Percentiles rank a stretch among this genome's conserved stretches.
Conservation (phyloP, 2,113 vertebrate species). For the Daboia siamensis region DNA sequence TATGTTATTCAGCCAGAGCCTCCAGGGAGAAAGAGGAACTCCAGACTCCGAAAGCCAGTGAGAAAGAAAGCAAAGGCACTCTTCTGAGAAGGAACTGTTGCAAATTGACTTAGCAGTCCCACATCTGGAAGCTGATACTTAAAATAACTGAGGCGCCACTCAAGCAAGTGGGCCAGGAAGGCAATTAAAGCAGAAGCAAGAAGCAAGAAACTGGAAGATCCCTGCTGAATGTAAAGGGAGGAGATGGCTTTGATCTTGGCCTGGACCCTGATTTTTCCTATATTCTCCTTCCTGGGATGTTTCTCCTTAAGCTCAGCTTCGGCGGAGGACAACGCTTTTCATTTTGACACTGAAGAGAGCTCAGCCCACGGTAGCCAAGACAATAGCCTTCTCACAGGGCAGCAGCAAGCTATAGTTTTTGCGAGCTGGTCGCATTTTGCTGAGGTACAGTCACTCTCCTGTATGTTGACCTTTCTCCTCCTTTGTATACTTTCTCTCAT, state of each 20-base stretch:
- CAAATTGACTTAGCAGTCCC: conserved; percentile 57
- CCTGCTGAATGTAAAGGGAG: conserved; percentile 61
- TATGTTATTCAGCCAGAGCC: conserved; percentile 62
- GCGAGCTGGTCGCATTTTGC: conserved; percentile 61
- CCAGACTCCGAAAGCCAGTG: conserved; percentile 55
- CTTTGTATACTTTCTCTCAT: conserved; percentile 37
- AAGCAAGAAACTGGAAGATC: conserved; percentile 48
- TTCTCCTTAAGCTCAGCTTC: conserved; percentile 61
- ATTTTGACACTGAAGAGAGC: conserved; percentile 75
- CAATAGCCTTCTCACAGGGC: conserved; percentile 59
- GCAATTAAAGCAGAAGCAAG: conserved; percentile 55
- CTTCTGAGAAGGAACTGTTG: conserved; percentile 48
- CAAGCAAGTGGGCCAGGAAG: conserved; percentile 47
- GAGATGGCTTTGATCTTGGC: conserved; percentile 70
- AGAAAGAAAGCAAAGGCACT: conserved; percentile 56
- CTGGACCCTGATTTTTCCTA: conserved; percentile 56
- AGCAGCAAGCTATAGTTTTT: conserved; percentile 60
- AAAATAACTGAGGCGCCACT: conserved; percentile 61
- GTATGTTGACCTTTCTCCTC: conserved; percentile 30
- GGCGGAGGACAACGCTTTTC: conserved; percentile 53
- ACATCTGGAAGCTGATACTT: conserved; percentile 71
- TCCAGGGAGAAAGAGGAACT: conserved; percentile 62
- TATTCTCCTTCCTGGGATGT: conserved; percentile 65
- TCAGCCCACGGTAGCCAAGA: conserved; percentile 67
- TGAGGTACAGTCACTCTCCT: conserved; percentile 68